phyloP scores from a whole-genome alignment of 2,888 invertebrate genomes.

The Eupithecia subfuscata region DNA sequence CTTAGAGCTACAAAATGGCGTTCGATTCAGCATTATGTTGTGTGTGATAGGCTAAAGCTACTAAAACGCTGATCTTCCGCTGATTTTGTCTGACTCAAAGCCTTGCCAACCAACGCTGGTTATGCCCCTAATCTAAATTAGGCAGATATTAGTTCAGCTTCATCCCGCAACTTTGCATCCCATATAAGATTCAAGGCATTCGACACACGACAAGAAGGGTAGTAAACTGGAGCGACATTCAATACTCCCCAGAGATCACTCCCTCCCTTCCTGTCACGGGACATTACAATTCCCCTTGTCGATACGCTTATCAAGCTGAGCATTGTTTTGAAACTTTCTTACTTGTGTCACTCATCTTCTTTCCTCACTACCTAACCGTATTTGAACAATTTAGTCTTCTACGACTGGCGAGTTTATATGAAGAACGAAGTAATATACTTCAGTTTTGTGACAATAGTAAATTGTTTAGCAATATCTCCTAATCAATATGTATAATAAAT shows the following conservation, averaged over 20 bases:
- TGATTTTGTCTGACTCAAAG: too few species aligned
- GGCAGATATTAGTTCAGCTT: neutral
- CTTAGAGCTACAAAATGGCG: too few species aligned
- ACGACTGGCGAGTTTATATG: too few species aligned
- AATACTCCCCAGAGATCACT: slow-evolving; percentile 25
- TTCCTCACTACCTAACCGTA: too few species aligned
- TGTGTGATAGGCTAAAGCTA: too few species aligned
- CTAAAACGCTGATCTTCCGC: too few species aligned
- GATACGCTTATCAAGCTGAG: slow-evolving; percentile 16
- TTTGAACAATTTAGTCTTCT: too few species aligned
- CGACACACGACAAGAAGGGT: slow-evolving; percentile 10
- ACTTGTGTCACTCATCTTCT: neutral
- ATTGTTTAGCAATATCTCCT: neutral
- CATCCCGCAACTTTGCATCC: neutral
- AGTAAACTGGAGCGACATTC: slow-evolving; percentile 19
- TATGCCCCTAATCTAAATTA: neutral
- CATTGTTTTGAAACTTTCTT: slow-evolving; percentile 14
- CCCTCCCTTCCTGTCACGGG: slow-evolving; percentile 18
- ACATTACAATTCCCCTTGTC: slow-evolving; percentile 17
- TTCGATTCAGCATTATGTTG: too few species aligned
- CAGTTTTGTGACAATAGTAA: neutral
- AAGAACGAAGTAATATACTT: too few species aligned
- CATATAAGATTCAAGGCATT: slow-evolving; percentile 2
- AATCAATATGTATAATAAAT: neutral
- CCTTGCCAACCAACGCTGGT: too few species aligned